A percentile compares a stretch with the other conserved stretches of the same genome.
Evolutionary conservation across 2,888 invertebrate species (phyloP).

Genomic region (Callimorpha dominula): DNA sequence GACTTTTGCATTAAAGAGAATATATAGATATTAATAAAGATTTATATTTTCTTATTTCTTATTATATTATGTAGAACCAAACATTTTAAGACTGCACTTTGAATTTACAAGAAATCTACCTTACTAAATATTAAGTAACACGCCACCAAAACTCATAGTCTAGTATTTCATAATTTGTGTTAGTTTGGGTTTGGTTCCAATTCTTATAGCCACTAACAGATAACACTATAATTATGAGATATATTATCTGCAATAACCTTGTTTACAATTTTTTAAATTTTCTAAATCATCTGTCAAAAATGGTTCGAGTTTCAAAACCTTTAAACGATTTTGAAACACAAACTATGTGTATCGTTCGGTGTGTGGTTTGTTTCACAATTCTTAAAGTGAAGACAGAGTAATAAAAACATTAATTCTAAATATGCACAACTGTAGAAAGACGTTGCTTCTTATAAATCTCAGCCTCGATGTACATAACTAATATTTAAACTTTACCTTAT

Average conservation of each 20-base stretch:
- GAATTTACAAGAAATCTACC: not conserved
- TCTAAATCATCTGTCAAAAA: not conserved
- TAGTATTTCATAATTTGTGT: not conserved
- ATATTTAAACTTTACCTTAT: too few relatives aligned
- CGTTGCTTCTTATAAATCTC: not conserved
- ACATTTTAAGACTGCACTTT: not conserved
- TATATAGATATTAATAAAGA: not conserved
- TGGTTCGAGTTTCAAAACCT: not conserved
- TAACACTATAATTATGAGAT: not conserved
- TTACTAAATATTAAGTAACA: not conserved
- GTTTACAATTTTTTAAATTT: not conserved
- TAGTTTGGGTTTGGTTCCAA: not conserved
- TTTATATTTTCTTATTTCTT: not conserved
- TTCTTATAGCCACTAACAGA: not conserved
- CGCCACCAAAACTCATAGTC: not conserved
- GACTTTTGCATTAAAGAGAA: not conserved
- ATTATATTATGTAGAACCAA: too few relatives aligned
- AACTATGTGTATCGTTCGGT: not conserved
- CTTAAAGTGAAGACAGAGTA: conserved; percentile 15
- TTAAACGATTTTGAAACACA: not conserved
- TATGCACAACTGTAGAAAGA: not conserved
- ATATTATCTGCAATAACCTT: conserved; percentile 1
- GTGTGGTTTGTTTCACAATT: not conserved
- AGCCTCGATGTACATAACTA: too few relatives aligned
- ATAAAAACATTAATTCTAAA: conserved; percentile 12